phyloP scores from a whole-genome alignment of 2,113 vertebrate species.

The Parotia lawesii region DNA sequence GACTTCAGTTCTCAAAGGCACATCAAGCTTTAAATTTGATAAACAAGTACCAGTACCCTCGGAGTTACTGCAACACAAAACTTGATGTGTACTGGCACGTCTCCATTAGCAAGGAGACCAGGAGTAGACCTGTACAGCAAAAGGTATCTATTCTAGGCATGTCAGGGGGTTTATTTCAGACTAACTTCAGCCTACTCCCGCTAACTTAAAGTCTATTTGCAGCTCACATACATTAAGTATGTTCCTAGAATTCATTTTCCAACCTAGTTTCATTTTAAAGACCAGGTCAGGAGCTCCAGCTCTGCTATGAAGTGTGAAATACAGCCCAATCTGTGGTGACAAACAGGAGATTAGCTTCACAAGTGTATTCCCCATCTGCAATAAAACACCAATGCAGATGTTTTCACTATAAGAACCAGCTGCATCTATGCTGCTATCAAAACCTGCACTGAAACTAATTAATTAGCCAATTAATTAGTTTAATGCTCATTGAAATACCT shows the following conservation, averaged over 20 bases:
- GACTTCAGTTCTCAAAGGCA: not conserved
- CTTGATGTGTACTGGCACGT: not conserved
- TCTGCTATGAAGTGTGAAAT: not conserved
- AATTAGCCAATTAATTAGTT: conserved; percentile 12
- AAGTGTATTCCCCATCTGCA: not conserved
- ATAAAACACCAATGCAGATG: not conserved
- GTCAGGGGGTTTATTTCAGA: not conserved
- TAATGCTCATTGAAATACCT: conserved; percentile 1
- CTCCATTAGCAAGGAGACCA: not conserved
- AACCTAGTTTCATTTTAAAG: not conserved
- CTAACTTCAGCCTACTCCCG: not conserved
- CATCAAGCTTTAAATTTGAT: not conserved
- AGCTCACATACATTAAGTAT: not conserved
- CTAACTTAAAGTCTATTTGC: not conserved
- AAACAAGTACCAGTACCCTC: not conserved
- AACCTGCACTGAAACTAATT: conserved; percentile 14
- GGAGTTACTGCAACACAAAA: not conserved
- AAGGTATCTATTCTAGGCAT: not conserved
- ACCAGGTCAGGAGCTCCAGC: not conserved
- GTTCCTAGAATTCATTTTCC: not conserved
- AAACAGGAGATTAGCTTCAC: not conserved
- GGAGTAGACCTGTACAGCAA: not conserved
- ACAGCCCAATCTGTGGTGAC: not conserved
- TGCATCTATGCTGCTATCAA: not conserved
- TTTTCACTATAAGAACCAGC: not conserved